Evolutionary conservation across 2,888 invertebrate species (phyloP), one percentile per base, ranked within the genome.

Genomic region (Lycaena phlaeas): DNA sequence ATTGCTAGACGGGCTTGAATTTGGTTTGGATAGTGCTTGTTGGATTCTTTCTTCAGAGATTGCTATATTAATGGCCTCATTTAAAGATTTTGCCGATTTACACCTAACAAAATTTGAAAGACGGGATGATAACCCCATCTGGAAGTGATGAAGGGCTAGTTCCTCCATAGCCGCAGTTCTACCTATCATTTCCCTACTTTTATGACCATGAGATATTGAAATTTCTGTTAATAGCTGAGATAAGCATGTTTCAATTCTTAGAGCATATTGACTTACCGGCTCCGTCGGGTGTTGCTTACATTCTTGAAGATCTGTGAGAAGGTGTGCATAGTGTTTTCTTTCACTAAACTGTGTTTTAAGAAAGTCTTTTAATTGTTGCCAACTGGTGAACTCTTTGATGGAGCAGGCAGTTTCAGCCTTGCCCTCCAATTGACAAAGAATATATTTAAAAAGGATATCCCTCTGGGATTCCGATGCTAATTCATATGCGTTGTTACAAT

Each of bases 201-300:
- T 27, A 5, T 27, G 4, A 4, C 27, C 3, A 27, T 27, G 10
- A 10, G 27, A 27, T 10, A 27, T 27, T 25, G 25, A 22, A 36
- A 36, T 36, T n/a, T 36, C 36, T 4, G 25, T 25, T 1, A 36
- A 9, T 9, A 25, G n/a, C n/a, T 36, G 45, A 3, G 55, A 54
- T 1, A 57, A 27, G 5, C 39, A 51, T 0, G 57, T 53, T 38
- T 59, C 57, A 0, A 56, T 15, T 5, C 46, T 26, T 4, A 57
- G 17, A 0, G 58, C 25, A 41, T 38, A 60, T 11, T 53, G 53
- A 22, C 42, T 51, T 0, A 58, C 55, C 1, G 36, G 38, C 36
- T 61, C 57, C 1, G 36, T 40, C 0, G 22, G 6, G 2, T 2
- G 2, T n/a, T 56, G 56, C 26, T 10, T 30, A n/a, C 30, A 30